These are phyloP conservation scores for Microcebus tavaratra DNA, from an alignment of 2,113 vertebrate genomes.

Conservation along the genomic window DNA sequence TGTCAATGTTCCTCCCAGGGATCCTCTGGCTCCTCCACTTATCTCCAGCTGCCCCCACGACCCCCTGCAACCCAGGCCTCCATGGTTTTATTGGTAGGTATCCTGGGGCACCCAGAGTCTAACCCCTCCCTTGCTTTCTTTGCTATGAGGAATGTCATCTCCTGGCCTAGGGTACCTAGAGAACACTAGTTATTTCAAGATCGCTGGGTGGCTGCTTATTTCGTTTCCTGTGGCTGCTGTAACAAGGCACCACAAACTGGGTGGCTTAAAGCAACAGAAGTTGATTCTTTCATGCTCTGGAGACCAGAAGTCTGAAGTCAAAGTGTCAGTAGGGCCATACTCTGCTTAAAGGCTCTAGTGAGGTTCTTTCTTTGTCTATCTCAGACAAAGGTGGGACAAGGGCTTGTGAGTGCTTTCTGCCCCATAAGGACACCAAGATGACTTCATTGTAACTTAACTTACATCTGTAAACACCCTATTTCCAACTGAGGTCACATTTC, in stretches of 20 bases:
- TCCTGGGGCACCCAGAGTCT: neutral
- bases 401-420: no score
- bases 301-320: neutral
- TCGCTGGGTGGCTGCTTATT: neutral
- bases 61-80: slow-evolving; percentile 75
- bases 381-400: neutral
- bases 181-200: neutral
- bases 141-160: neutral
- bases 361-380: neutral
- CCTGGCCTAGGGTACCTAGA: neutral
- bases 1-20: slow-evolving; percentile 47
- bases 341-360: neutral
- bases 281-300: neutral
- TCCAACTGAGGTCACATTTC: neutral
- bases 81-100: slow-evolving; percentile 76
- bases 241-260: neutral
- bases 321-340: neutral
- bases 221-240: neutral
- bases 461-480: neutral
- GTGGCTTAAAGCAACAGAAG: neutral
- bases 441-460: neutral
- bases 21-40: slow-evolving; percentile 71
- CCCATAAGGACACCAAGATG: neutral
- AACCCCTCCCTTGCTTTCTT: neutral
- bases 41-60: slow-evolving; percentile 79